phyloP scores from a whole-genome alignment of 1,140 invertebrate genomes.

The Bombyx mandarina region DNA sequence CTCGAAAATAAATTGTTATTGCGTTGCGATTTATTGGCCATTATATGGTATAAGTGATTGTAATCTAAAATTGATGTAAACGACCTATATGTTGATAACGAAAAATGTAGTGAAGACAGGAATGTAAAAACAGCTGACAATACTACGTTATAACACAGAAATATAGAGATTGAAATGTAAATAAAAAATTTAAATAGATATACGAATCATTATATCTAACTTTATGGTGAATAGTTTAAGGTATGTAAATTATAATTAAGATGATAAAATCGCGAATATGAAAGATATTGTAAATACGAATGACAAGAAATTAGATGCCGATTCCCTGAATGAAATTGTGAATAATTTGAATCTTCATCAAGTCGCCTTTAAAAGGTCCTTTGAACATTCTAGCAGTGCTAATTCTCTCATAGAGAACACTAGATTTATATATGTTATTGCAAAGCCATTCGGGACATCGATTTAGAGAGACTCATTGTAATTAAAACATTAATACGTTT shows the following conservation, averaged over 20 bases:
- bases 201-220: conserved; percentile 63
- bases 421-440: too few species aligned
- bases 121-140: conserved; percentile 64
- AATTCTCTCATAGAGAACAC: too few species aligned
- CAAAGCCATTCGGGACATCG: background rate
- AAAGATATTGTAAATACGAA: conserved; percentile 51
- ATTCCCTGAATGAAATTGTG: conserved; percentile 1
- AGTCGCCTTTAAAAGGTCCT: too few species aligned
- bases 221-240: conserved; percentile 41
- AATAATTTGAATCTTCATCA: too few species aligned
- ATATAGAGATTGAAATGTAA: conserved; percentile 51
- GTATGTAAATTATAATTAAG: conserved; percentile 61
- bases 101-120: conserved; percentile 32
- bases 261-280: conserved; percentile 32
- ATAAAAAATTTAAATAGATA: conserved; percentile 46
- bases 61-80: conserved; percentile 12
- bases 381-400: too few species aligned
- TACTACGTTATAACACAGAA: conserved; percentile 62
- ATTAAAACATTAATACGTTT: conserved; percentile 10
- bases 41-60: conserved; percentile 11
- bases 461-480: conserved; percentile 4
- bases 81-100: too few species aligned
- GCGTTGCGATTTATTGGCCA: conserved; percentile 9
- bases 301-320: conserved; percentile 15
- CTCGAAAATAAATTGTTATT: too few species aligned